Percentiles rank a stretch among this genome's conserved stretches.
Evolutionary conservation across 2,888 invertebrate species (phyloP).

Genomic region (Vandiemenella viatica): DNA sequence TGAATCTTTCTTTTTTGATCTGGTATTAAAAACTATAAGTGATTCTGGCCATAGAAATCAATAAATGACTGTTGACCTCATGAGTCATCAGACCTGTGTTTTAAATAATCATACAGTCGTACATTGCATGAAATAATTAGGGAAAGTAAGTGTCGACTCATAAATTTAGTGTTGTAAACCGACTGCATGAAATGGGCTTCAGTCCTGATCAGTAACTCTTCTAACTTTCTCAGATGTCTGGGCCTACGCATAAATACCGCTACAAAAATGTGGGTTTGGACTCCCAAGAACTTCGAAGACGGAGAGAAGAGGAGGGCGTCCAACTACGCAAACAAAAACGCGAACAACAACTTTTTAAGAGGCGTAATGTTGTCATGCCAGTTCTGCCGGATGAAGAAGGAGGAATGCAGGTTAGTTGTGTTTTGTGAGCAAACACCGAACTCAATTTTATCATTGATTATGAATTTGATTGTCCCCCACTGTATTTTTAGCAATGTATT

Average conservation of each 20-base stretch:
- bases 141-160: too few relatives aligned
- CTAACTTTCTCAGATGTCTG: constrained; percentile 52
- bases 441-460: too few relatives aligned
- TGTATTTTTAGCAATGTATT: too few relatives aligned
- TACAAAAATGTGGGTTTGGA: constrained; percentile 90
- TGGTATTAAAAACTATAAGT: background rate
- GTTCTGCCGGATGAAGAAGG: constrained; percentile 27
- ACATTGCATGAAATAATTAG: too few relatives aligned
- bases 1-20: background rate
- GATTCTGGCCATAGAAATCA: background rate
- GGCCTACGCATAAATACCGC: constrained; percentile 68
- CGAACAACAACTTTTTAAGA: constrained; percentile 85
- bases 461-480: too few relatives aligned
- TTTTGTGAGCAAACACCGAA: too few relatives aligned
- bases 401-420: constrained; percentile 28
- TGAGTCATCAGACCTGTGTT: constrained; percentile 2
- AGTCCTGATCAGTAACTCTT: too few relatives aligned
- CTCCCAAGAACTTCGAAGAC: constrained; percentile 76
- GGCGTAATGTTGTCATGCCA: constrained; percentile 59
- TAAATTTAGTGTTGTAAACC: too few relatives aligned
- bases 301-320: constrained; percentile 91
- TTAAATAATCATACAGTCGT: too few relatives aligned
- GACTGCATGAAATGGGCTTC: background rate
- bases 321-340: constrained; percentile 89
- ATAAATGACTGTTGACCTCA: constrained; percentile 1